Conservation (phyloP, 2,113 vertebrate genomes). For the Motacilla tschutschensis region DNA sequence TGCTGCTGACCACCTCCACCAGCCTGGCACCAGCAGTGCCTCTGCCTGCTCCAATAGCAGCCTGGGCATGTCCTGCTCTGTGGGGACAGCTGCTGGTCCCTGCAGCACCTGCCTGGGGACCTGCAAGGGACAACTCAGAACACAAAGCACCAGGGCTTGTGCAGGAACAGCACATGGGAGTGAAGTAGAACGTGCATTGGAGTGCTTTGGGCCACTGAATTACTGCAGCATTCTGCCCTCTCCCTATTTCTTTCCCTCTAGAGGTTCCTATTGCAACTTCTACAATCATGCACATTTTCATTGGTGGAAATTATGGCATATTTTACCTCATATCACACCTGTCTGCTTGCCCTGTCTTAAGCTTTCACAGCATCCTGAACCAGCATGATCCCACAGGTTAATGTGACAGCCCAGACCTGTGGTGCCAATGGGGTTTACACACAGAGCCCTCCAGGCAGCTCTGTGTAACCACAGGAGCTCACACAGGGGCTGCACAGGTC, state of each 20-base stretch:
- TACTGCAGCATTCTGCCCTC: neutral
- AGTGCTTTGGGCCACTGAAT: fast-evolving
- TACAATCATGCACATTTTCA: neutral
- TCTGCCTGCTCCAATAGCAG: neutral
- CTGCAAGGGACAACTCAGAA: neutral
- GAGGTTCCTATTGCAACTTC: neutral
- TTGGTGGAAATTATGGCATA: neutral
- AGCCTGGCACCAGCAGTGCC: neutral
- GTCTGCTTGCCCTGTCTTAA: neutral
- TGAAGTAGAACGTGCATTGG: fast-evolving
- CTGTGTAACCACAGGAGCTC: neutral
- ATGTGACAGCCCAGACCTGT: fast-evolving
- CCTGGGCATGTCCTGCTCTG: fast-evolving
- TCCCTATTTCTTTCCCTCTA: neutral
- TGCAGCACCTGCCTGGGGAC: neutral
- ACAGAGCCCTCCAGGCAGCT: fast-evolving
- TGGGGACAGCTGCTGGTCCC: neutral
- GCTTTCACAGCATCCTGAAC: neutral
- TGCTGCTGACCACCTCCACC: neutral
- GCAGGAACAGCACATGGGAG: neutral
- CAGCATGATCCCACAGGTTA: neutral
- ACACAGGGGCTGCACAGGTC: neutral
- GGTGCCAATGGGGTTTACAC: fast-evolving
- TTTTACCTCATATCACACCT: neutral
- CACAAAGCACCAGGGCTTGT: neutral